Base-by-base conservation (phyloP, 1,140 invertebrate genomes). In the Pachyrhynchus sulphureomaculatus region DNA sequence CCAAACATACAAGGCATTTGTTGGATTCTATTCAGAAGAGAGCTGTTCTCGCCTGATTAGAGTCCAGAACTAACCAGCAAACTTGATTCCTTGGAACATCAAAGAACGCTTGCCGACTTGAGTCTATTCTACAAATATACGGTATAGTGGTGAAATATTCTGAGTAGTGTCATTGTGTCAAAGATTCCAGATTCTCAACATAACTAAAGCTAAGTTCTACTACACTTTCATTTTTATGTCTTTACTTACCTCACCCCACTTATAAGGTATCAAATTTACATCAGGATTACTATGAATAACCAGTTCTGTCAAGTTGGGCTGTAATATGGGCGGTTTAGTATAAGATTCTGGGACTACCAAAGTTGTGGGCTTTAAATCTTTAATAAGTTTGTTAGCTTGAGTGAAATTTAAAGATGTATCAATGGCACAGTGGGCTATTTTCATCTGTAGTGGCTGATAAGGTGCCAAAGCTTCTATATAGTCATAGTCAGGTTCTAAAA, bases 351-450 rank as follows among this genome's bases (percentile, higher is more conserved):
- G 91, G 53, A 95, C 84, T 26, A 96, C 88, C 42, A 98, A 77
- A 65, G 90, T 86, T 61, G 84, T 83, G 3, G 95, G 95, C 77
- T 93, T 92, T 42, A 97, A 79, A 75, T 98, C 95, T 70, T 91
- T 86, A 42, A 98, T 92, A 10, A 98, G 79, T 80, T 98, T 98
- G 73, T 95, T 96, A 9, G 94, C 93, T 81, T 98, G 94, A 68
- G 87, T 88, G 76, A 96, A 98, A 79, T 92, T 98, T 0, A 98
- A 80, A 51, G 91, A 93, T 0, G 95, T 98, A 73, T 99, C 96
- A 68, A 98, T 98, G 1, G 95, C 95, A 78, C 92, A 97, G 81
- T 96, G 93, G 34, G 93, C 89, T 2, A 91, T 91, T 81, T 96
- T 96, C 92, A 98, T 98, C 29, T 88, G 85, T 18, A 98, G 74